Percentiles rank a stretch among this genome's conserved stretches.
These are phyloP conservation scores for Digitonthophagus gazella DNA, from an alignment of 2,888 invertebrate species.

Conservation along the genomic window DNA sequence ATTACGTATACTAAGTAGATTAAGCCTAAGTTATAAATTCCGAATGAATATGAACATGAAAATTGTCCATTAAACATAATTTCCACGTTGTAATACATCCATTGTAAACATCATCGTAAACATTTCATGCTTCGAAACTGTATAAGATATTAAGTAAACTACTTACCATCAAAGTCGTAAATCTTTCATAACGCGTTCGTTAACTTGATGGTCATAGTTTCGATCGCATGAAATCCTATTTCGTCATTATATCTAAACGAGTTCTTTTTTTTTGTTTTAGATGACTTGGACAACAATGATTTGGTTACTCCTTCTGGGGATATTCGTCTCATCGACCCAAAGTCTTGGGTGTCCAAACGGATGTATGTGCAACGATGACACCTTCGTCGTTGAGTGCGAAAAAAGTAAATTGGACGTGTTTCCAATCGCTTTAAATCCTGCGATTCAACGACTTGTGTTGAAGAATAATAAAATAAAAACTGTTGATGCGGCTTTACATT, in stretches of 20 bases:
- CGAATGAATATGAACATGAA: not conserved
- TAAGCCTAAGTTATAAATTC: no score
- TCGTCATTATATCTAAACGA: slow-evolving; percentile 17
- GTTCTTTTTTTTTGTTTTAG: slow-evolving; percentile 41
- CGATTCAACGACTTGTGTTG: slow-evolving; percentile 80
- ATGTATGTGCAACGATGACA: slow-evolving; percentile 88
- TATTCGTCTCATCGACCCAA: slow-evolving; percentile 48
- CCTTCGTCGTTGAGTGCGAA: slow-evolving; percentile 81
- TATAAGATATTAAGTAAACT: not conserved
- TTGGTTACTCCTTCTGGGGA: slow-evolving; percentile 36
- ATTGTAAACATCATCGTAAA: not conserved
- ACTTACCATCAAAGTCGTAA: not conserved
- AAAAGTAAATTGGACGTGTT: slow-evolving; percentile 84
- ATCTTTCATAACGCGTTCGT: not conserved
- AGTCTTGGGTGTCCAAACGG: slow-evolving; percentile 79
- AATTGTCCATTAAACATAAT: not conserved
- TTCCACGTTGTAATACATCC: not conserved
- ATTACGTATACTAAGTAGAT: not conserved
- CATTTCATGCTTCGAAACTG: not conserved
- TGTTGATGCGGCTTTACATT: slow-evolving; percentile 85
- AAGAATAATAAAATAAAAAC: slow-evolving; percentile 85
- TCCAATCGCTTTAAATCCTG: slow-evolving; percentile 88
- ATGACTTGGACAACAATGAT: slow-evolving; percentile 33
- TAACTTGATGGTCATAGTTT: not conserved
- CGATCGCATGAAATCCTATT: not conserved